phyloP scores from a whole-genome alignment of 2,888 invertebrate genomes.

The Mimachlamys varia region DNA sequence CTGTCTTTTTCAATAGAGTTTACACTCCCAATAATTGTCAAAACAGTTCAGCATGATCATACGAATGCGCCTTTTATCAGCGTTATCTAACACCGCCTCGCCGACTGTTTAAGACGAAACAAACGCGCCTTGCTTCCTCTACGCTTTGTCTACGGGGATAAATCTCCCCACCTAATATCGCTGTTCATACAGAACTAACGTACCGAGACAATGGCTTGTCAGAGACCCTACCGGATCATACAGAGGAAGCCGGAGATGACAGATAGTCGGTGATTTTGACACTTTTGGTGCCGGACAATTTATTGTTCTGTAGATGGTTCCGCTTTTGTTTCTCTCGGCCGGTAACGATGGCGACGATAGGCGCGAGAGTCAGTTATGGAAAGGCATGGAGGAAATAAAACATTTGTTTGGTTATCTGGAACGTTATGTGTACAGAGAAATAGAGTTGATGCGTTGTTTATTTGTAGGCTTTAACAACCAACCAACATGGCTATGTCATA shows the following conservation, averaged over 20 bases:
- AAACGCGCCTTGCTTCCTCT: not conserved
- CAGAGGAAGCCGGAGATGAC: not conserved
- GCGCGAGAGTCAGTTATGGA: not conserved
- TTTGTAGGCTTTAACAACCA: no score
- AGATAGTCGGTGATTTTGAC: slow-evolving; percentile 27
- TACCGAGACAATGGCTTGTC: slow-evolving; percentile 21
- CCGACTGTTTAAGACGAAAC: not conserved
- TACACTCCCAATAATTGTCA: slow-evolving; percentile 24
- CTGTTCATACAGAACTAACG: not conserved
- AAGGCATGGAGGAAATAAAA: not conserved
- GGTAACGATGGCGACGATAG: not conserved
- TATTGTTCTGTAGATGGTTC: not conserved
- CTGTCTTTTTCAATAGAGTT: slow-evolving; percentile 24
- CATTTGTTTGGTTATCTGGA: not conserved
- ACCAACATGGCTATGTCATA: no score
- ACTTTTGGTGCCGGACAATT: slow-evolving; percentile 22
- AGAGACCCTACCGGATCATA: not conserved
- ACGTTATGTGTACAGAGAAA: no score
- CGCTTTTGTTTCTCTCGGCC: not conserved
- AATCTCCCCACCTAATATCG: not conserved
- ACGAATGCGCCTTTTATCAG: slow-evolving; percentile 3
- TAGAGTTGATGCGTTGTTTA: no score
- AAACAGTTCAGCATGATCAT: slow-evolving; percentile 10
- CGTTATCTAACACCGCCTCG: not conserved
- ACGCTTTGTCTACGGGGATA: not conserved